These are phyloP conservation scores for Lucilia cuprina DNA, from an alignment of 1,140 invertebrate species.

Conservation along the genomic window DNA sequence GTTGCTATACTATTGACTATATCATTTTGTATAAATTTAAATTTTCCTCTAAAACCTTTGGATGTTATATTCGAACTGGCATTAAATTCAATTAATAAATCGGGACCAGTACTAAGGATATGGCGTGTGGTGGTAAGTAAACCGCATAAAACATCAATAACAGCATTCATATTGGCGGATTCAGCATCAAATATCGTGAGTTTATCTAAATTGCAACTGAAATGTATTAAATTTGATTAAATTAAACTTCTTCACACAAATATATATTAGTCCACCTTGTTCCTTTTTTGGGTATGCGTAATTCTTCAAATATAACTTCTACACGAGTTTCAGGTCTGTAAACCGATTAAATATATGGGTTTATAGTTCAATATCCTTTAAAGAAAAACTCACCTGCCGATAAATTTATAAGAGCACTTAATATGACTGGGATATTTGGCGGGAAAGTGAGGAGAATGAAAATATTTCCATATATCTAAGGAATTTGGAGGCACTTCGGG, in stretches of 20 bases:
- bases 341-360: too few relatives aligned
- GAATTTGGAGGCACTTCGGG: slow-evolving; percentile 26
- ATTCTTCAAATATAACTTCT: slow-evolving; percentile 57
- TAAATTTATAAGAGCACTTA: slow-evolving; percentile 61
- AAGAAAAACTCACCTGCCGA: slow-evolving; percentile 46
- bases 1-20: background rate
- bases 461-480: slow-evolving; percentile 52
- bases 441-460: slow-evolving; percentile 59
- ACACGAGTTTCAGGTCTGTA: slow-evolving; percentile 53
- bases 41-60: slow-evolving; percentile 85
- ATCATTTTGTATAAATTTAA: slow-evolving; percentile 69
- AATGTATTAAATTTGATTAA: slow-evolving; percentile 12
- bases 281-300: slow-evolving; percentile 49
- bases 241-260: too few relatives aligned
- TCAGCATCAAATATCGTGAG: slow-evolving; percentile 77
- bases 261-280: slow-evolving; percentile 4
- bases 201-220: slow-evolving; percentile 66
- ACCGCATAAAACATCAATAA: slow-evolving; percentile 83
- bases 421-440: slow-evolving; percentile 61
- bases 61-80: slow-evolving; percentile 81
- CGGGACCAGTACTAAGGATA: slow-evolving; percentile 79
- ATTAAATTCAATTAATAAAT: slow-evolving; percentile 83
- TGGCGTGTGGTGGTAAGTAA: slow-evolving; percentile 74
- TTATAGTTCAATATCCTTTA: too few relatives aligned
- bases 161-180: slow-evolving; percentile 69